Evolutionary conservation across 2,888 invertebrate genomes (phyloP), one percentile per base, ranked within the genome.

Genomic region (Pseudococcus longispinus): DNA sequence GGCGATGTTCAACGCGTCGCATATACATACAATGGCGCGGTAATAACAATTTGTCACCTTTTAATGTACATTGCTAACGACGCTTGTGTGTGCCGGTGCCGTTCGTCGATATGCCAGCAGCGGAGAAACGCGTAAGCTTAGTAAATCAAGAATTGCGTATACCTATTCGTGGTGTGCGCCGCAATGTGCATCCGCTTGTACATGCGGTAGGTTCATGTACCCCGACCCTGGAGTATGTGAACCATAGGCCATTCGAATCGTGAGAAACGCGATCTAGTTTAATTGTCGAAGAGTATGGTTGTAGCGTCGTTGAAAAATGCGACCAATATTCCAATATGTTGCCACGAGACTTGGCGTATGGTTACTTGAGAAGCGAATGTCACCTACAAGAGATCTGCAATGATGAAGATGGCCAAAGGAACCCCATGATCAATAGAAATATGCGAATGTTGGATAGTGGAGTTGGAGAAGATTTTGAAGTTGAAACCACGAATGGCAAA

Each of bases 31-130:
- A 85, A 85, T 85, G 74, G 85, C 8, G 65, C 37, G 65, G 65
- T 65, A 85, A 85, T 85, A 85, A 85, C 70, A 85, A 85, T 85
- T 85, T 85, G 65, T 85, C 85, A 85, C 83, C 85, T 70, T 84
- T 85, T 85, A 85, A 85, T 85, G 85, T 70, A 70, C 74, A 85
- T 65, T 13, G 70, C 29, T 29, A 70, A 70, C 70, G 29, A 70
- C 29, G 29, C 15, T 29, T 65, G 65, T 65, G n/a, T 65, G 26
- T 26, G 65, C 65, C n/a, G 15, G 26, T 65, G 26, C 65, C 65
- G 26, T 65, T 23, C 65, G 26, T 11, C 65, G 26, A 65, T 65
- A 65, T 65, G 65, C 65, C 55, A 55, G 55, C 55, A 65, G 65
- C 65, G 23, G 65, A 26, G 26, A 26, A 65, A 65, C 65, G 11